Evolutionary conservation across 2,888 invertebrate species (phyloP).

Genomic region (Eupelmus urozonus): DNA sequence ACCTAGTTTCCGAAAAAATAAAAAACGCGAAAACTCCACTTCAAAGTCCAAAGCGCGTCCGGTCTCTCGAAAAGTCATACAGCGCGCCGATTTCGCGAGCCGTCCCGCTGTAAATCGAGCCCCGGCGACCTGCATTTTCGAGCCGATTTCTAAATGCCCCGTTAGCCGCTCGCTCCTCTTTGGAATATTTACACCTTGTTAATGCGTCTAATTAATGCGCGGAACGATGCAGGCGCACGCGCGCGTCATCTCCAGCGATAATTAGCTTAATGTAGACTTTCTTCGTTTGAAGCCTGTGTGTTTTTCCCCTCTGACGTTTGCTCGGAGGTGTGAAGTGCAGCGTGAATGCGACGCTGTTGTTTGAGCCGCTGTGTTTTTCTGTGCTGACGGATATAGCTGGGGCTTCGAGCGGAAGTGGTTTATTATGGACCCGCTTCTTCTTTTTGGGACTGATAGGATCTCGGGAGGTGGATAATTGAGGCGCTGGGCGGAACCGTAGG

Average conservation of each 20-base stretch:
- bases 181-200: conserved; percentile 23
- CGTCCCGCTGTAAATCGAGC: conserved; percentile 21
- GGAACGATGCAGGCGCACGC: background rate
- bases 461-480: no score
- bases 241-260: background rate
- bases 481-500: no score
- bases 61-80: conserved; percentile 19
- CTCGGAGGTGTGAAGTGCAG: background rate
- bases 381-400: no score
- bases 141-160: conserved; percentile 65
- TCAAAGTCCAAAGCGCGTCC: background rate
- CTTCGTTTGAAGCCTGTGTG: background rate
- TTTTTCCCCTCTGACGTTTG: background rate
- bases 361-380: no score
- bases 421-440: no score
- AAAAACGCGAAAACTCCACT: background rate
- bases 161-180: conserved; percentile 57
- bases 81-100: conserved; percentile 36
- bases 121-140: conserved; percentile 45
- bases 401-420: no score
- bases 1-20: background rate
- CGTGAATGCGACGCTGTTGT: no score
- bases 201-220: conserved; percentile 5
- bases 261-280: conserved; percentile 18
- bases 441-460: no score